These are phyloP conservation scores for Aleadryas rufinucha DNA, from an alignment of 2,113 vertebrate species.

Conservation along the genomic window DNA sequence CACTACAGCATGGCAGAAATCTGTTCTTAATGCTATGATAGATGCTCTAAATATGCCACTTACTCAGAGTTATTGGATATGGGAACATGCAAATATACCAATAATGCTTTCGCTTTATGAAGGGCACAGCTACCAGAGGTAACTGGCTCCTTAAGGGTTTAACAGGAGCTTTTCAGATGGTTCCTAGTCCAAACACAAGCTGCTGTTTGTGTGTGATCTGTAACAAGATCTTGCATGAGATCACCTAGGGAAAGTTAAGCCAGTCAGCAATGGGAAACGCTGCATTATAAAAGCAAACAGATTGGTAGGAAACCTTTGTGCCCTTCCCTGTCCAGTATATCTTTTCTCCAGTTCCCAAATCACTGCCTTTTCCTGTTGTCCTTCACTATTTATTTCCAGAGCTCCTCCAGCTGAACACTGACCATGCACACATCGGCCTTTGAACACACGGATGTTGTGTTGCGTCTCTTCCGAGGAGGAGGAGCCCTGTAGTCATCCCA, in stretches of 20 bases:
- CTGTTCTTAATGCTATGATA: background rate
- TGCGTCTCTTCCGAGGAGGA: background rate
- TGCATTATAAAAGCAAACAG: rapidly evolving
- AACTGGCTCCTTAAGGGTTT: background rate
- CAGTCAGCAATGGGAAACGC: background rate
- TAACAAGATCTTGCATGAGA: background rate
- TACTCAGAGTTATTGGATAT: background rate
- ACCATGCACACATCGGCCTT: background rate
- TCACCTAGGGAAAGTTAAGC: background rate
- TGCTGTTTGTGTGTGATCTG: background rate
- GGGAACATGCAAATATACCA: conserved; percentile 1
- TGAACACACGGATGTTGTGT: rapidly evolving
- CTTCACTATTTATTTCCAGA: background rate
- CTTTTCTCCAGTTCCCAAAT: background rate
- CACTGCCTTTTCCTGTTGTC: background rate
- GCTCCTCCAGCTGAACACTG: background rate
- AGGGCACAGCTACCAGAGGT: background rate
- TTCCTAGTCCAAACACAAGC: background rate
- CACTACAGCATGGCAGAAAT: background rate
- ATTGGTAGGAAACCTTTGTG: background rate
- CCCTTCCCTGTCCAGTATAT: background rate
- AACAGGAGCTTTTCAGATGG: background rate
- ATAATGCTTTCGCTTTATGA: background rate
- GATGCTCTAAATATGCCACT: background rate
- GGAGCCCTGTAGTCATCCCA: background rate